These are phyloP conservation scores for Platycnemis pennipes DNA, from an alignment of 2,888 invertebrate genomes.

Conservation along the genomic window DNA sequence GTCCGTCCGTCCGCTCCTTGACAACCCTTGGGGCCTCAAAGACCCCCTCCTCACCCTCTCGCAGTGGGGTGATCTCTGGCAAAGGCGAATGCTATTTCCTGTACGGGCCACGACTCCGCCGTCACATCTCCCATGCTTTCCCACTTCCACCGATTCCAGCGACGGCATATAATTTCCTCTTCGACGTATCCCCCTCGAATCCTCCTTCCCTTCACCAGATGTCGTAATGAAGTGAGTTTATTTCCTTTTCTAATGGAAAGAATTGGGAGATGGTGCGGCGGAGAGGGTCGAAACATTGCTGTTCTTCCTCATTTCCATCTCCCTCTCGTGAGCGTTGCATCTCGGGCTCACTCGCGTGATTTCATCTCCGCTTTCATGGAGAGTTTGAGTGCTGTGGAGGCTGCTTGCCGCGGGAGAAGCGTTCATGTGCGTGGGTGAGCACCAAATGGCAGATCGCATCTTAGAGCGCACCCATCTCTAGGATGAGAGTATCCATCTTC, in stretches of 20 bases:
- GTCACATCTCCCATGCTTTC: background rate
- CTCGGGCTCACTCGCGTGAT: background rate
- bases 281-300: slow-evolving; percentile 14
- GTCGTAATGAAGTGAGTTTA: slow-evolving; percentile 2
- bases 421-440: background rate
- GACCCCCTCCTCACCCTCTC: background rate
- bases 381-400: background rate
- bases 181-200: background rate
- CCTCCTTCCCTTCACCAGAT: background rate
- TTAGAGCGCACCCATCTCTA: too few species aligned
- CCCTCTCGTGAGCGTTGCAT: too few species aligned
- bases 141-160: background rate
- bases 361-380: background rate
- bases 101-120: slow-evolving; percentile 32
- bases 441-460: too few species aligned
- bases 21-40: background rate
- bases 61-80: slow-evolving; percentile 46
- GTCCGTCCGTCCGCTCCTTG: background rate
- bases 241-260: background rate
- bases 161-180: too few species aligned
- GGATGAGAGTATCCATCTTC: background rate
- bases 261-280: slow-evolving; percentile 15
- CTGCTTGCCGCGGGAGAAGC: too few species aligned
- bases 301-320: background rate
- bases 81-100: slow-evolving; percentile 56